Evolutionary conservation across 2,888 invertebrate genomes (phyloP), one percentile per base, ranked within the genome.

Genomic region (Netelia melanura): DNA sequence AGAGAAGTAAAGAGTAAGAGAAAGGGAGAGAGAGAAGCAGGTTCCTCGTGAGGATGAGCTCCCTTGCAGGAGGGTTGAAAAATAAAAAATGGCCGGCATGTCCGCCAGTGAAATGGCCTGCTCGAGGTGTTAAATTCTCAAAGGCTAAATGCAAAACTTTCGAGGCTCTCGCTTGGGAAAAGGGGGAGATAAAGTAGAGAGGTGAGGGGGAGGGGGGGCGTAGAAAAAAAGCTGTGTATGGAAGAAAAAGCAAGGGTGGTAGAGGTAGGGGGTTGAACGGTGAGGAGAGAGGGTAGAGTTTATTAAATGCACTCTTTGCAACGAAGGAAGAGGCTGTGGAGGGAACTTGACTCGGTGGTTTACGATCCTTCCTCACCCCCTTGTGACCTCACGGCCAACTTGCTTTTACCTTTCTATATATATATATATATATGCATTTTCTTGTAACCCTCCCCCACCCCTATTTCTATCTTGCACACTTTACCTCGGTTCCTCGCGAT

Each of bases 231-330:
- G 54, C 21, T 21, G 44, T 17, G 58, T 56, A n/a, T 25, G 6
- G 54, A 64, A 70, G 81, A 77, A 78, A 83, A 78, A 71, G 65
- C 56, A 70, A 81, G 76, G 58, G 61, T 8, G 64, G 70, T 77
- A 65, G 70, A 62, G 68, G 81, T 52, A 48, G 56, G 80, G 80
- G 62, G 43, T 44, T 62, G 23, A 58, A 76, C 54, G 81, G n/a
- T 38, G 62, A 61, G 44, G 74, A 70, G 71, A 25, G 56, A 48
- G 81, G 81, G 74, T 52, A 58, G 82, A 86, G 84, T 87, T 86
- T 87, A 86, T 87, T 87, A 86, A 86, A 87, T 86, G 86, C 83
- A 85, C 81, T 86, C 81, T 83, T 86, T 78, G 82, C 87, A 84
- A 81, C 84, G 81, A 78, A 77, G 58, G 38, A 43, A 38, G 54